phyloP scores from a whole-genome alignment of 2,113 vertebrate genomes.

The Hyperoodon ampullatus region DNA sequence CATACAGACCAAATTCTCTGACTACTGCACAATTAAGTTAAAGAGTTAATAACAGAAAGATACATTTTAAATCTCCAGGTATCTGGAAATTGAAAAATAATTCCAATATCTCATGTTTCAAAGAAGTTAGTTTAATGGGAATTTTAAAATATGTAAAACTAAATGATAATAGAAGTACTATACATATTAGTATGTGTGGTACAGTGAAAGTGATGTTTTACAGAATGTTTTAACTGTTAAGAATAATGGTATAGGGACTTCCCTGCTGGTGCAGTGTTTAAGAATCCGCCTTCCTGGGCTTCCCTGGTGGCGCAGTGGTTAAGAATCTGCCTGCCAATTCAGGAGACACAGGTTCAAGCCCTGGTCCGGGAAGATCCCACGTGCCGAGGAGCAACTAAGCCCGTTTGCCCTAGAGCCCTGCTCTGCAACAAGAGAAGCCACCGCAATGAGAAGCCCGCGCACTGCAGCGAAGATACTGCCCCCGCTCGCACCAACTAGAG shows the following conservation, averaged over 20 bases:
- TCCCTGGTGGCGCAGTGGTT: too few relatives aligned
- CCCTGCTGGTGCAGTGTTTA: too few relatives aligned
- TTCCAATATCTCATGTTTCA: not conserved
- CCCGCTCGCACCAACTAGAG: too few relatives aligned
- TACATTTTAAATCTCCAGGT: not conserved
- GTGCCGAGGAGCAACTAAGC: too few relatives aligned
- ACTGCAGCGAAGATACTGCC: too few relatives aligned
- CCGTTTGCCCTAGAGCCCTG: too few relatives aligned
- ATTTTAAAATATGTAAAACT: not conserved
- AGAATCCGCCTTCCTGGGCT: too few relatives aligned
- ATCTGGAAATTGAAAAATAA: not conserved
- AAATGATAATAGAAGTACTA: not conserved
- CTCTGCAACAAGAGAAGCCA: too few relatives aligned
- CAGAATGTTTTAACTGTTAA: not conserved
- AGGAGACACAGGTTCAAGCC: too few relatives aligned
- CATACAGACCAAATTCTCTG: not conserved
- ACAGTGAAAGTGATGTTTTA: not conserved
- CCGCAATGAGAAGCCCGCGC: too few relatives aligned
- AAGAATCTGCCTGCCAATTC: too few relatives aligned
- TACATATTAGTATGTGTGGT: not conserved
- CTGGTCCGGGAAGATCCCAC: too few relatives aligned
- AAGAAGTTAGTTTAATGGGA: not conserved
- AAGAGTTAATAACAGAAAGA: not conserved
- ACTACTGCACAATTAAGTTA: not conserved
- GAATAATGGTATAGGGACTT: not conserved